phyloP scores from a whole-genome alignment of 2,113 vertebrate species.

The Tupaia chinensis region DNA sequence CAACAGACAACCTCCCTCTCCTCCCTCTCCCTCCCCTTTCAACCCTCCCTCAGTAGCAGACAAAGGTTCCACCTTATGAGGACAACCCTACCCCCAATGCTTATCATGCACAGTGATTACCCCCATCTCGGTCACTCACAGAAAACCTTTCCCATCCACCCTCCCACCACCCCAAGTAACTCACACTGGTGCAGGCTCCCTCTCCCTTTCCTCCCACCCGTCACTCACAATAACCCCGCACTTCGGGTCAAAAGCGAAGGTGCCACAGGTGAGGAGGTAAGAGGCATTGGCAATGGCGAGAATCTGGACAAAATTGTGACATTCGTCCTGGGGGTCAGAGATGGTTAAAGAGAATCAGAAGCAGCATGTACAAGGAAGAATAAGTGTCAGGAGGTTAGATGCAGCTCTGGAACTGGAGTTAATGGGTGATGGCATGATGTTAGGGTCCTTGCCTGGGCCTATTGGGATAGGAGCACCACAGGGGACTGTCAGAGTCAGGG shows the following conservation, averaged over 20 bases:
- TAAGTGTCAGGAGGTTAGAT: constrained; percentile 15
- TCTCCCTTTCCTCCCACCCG: constrained; percentile 53
- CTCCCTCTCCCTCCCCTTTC: neutral
- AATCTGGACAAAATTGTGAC: constrained; percentile 93
- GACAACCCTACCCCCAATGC: neutral
- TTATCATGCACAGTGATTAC: constrained; percentile 16
- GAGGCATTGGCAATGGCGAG: constrained; percentile 89
- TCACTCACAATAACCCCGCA: constrained; percentile 93
- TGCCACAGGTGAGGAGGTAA: constrained; percentile 92
- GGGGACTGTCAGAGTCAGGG: neutral
- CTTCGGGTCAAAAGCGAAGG: constrained; percentile 94
- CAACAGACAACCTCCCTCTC: neutral
- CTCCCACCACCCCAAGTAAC: constrained; percentile 10
- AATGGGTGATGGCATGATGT: neutral
- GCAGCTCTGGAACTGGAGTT: constrained; percentile 40
- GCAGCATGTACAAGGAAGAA: constrained; percentile 50
- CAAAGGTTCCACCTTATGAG: neutral
- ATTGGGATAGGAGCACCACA: neutral
- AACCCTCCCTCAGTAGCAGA: neutral
- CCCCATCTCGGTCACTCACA: neutral
- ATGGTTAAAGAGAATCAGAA: constrained; percentile 77
- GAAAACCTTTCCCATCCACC: constrained; percentile 53
- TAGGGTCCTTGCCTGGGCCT: neutral
- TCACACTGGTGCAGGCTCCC: constrained; percentile 25
- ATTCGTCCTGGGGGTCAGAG: constrained; percentile 89